Conservation (phyloP, 1,140 invertebrate species). For the Druon quercuslanigerum region DNA sequence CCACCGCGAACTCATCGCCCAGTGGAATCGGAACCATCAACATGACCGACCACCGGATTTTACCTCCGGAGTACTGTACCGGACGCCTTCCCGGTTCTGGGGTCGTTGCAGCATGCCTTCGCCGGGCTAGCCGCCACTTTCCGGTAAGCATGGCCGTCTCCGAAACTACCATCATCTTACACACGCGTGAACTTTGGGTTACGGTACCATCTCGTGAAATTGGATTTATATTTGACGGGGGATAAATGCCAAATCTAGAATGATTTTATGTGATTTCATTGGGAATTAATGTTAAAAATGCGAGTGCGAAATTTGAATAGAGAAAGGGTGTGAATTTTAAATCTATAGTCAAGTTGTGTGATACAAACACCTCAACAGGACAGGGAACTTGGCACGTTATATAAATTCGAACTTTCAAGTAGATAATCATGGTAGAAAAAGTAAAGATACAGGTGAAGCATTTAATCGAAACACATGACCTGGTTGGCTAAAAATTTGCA, state of each 20-base stretch:
- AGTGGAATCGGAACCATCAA: background rate
- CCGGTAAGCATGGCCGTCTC: constrained; percentile 57
- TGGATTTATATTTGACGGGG: background rate
- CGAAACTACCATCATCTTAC: background rate
- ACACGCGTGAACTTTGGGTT: background rate
- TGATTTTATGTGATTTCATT: too few relatives aligned
- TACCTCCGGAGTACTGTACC: constrained; percentile 22
- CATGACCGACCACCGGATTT: background rate
- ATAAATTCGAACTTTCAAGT: too few relatives aligned
- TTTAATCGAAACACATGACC: too few relatives aligned
- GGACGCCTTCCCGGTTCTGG: constrained; percentile 17
- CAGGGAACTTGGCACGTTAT: too few relatives aligned
- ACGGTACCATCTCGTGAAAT: background rate
- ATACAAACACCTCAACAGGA: too few relatives aligned
- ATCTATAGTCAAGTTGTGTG: too few relatives aligned
- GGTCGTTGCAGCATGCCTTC: constrained; percentile 18
- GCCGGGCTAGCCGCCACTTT: constrained; percentile 8
- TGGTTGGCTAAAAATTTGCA: background rate
- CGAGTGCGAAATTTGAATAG: too few relatives aligned
- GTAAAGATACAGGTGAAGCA: too few relatives aligned
- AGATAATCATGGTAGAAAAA: too few relatives aligned
- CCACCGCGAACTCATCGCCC: background rate
- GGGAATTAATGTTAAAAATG: too few relatives aligned
- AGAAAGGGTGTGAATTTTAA: background rate
- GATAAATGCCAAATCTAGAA: background rate